Evolutionary conservation across 2,888 invertebrate genomes (phyloP).

Genomic region (Artemia sinica): DNA sequence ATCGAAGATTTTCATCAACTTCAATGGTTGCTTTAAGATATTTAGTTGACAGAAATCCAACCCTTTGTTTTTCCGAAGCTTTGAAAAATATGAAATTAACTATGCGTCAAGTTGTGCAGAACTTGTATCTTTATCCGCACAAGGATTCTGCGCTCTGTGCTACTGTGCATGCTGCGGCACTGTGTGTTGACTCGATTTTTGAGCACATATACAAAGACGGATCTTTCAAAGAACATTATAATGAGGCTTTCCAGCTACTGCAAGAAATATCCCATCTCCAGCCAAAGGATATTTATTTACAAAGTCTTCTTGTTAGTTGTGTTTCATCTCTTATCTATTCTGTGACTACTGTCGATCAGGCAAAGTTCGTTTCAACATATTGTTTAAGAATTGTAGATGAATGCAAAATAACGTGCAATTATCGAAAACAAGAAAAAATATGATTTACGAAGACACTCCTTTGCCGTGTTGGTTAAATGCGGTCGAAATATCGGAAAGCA

Average conservation of each 20-base stretch:
- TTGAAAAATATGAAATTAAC: neutral
- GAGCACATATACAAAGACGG: neutral
- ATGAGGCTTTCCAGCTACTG: neutral
- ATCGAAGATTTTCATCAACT: conserved; percentile 60
- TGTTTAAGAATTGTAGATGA: no score
- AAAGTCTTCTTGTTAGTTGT: neutral
- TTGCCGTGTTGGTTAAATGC: conserved; percentile 8
- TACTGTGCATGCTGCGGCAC: neutral
- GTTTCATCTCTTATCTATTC: neutral
- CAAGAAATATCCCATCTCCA: neutral
- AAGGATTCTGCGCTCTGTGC: neutral
- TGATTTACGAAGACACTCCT: neutral
- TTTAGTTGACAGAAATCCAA: neutral
- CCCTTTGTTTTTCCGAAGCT: neutral
- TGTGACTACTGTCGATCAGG: neutral
- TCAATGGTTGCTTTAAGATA: conserved; percentile 47
- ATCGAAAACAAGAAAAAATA: no score
- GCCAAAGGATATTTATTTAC: neutral
- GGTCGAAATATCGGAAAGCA: neutral
- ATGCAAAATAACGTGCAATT: no score
- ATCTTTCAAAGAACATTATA: neutral
- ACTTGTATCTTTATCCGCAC: neutral
- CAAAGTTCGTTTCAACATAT: no score
- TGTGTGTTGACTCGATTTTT: neutral
- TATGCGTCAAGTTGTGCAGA: neutral